Base-by-base conservation (phyloP, 2,888 invertebrate species). In the Sericinus montela region DNA sequence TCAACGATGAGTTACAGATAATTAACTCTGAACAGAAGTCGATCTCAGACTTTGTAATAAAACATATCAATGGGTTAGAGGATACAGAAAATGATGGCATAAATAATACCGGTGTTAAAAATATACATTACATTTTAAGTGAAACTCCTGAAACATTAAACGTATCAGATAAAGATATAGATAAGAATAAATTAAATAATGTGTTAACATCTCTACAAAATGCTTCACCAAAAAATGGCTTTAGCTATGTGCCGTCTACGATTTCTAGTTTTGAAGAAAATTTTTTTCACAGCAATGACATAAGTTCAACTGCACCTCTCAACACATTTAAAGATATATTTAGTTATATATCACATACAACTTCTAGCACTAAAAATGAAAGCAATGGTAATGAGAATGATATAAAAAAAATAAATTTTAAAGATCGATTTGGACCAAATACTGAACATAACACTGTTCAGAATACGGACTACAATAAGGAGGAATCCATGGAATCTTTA, bases 21-120 rank as follows among this genome's bases (percentile, higher is more conserved):
- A 32, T 45, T 29, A 23, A 41, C 14, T 15, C n/a, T 10, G 30
- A 25, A 1, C 36, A 57, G 15, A 53, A 63, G 36, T 59, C 70
- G 3, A 60, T 69, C 16, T 36, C 69, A 3, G 71, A 77, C 15
- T 64, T 54, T n/a, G 58, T 80, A 28, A 66, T 71, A 58, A 56
- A 63, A 16, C 61, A 75, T 56, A 63, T 81, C 29, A 72, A 72
- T 58, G 41, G 64, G 25, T 60, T 83, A 39, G 67, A 75, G 32
- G 57, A 72, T 40, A 55, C 69, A 35, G 70, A 78, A 62, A 52
- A 58, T n/a, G 65, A 51, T 30, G 58, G 70, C 38, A 63, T 59
- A 48, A 72, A 72, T 49, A 50, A 51, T 19, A 59, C 69, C n/a
- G 69, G 75, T 57, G 61, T 61, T 1, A 61, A 59, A 1, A 69